Percentiles rank a stretch among this genome's conserved stretches.
These are phyloP conservation scores for Cyanoderma ruficeps DNA, from an alignment of 2,113 vertebrate species.

Conservation along the genomic window DNA sequence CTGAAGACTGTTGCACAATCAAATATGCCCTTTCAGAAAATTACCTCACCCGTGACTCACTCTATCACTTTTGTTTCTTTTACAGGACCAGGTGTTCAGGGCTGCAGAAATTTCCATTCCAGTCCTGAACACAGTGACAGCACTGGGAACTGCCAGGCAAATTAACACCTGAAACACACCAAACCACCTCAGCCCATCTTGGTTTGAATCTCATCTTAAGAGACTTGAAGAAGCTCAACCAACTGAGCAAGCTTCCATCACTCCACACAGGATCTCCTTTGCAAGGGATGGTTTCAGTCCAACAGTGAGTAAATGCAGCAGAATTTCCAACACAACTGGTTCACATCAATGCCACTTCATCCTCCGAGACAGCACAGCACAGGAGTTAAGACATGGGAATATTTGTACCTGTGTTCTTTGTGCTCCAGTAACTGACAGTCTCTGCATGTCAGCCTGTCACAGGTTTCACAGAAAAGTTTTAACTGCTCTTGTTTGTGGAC, in stretches of 20 bases:
- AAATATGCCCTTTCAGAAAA: background rate
- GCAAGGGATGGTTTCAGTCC: background rate
- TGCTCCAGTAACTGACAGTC: constrained; percentile 98
- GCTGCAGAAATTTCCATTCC: background rate
- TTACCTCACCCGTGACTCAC: background rate
- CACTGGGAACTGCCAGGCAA: background rate
- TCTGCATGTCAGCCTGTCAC: constrained; percentile 96
- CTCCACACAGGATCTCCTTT: background rate
- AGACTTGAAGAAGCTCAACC: background rate
- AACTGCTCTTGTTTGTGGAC: constrained; percentile 97
- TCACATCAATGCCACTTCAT: background rate
- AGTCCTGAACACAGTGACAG: background rate
- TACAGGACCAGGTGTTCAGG: background rate
- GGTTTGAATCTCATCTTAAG: background rate
- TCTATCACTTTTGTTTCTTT: background rate
- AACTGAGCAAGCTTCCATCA: background rate
- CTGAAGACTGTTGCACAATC: background rate
- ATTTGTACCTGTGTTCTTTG: constrained; percentile 95
- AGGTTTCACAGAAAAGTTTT: constrained; percentile 98
- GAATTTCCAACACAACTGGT: background rate
- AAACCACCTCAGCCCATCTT: background rate
- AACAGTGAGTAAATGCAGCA: background rate
- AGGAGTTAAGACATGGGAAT: constrained; percentile 9
- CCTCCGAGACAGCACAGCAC: background rate
- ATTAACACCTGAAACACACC: background rate